phyloP scores from a whole-genome alignment of 53 echinoderm and acorn worm species.

The Glandiceps talaboti region DNA sequence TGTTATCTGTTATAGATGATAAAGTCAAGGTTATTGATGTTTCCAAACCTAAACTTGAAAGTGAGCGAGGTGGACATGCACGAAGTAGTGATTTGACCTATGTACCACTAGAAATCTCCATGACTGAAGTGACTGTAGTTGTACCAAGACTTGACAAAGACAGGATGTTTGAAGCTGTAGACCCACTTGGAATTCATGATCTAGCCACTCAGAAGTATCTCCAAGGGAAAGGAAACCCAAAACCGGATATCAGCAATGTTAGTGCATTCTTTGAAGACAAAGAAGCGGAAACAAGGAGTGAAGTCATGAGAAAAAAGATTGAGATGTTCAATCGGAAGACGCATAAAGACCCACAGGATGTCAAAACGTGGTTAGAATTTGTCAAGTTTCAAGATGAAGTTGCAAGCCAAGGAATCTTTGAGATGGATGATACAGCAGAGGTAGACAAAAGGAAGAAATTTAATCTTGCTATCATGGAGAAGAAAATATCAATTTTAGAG shows the following conservation, averaged over 20 bases:
- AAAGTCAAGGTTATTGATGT: neutral
- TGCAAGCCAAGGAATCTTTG: neutral
- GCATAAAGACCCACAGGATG: conserved; percentile 61
- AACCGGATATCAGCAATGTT: neutral
- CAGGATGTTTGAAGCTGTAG: conserved; percentile 17
- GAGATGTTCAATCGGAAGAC: conserved; percentile 53
- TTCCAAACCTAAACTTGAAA: neutral
- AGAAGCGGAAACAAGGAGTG: neutral
- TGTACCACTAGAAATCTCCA: neutral
- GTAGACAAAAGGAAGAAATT: conserved; percentile 2
- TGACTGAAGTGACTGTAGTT: neutral
- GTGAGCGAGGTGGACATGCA: neutral
- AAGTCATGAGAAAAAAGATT: conserved; percentile 14
- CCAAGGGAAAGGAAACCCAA: neutral
- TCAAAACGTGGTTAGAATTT: conserved; percentile 66
- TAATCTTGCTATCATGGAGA: conserved; percentile 38
- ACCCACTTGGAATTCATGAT: conserved; percentile 58
- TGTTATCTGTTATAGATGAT: neutral
- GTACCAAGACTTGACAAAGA: neutral
- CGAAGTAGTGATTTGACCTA: neutral
- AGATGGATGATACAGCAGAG: neutral
- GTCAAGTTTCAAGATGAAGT: conserved; percentile 65
- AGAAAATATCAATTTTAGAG: conserved; percentile 75
- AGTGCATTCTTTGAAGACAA: neutral
- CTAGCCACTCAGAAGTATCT: conserved; percentile 28